Conservation (phyloP, 2,113 vertebrate genomes). For the Ailuropoda melanoleuca region DNA sequence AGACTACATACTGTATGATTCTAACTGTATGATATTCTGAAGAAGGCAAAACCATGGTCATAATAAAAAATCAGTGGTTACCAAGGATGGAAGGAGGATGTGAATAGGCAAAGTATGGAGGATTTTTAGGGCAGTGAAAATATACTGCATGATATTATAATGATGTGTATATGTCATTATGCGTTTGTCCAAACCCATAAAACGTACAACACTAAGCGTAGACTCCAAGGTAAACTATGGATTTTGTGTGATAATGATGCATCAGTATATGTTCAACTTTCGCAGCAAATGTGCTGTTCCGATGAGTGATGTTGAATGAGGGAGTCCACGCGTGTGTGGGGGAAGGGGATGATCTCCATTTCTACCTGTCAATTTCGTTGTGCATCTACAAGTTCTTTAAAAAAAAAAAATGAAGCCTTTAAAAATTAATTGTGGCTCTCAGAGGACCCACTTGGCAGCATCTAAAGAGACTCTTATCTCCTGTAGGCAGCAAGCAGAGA, state of each 20-base stretch:
- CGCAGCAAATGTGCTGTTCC: not conserved
- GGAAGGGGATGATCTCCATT: not conserved
- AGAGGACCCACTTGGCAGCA: not conserved
- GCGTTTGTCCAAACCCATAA: not conserved
- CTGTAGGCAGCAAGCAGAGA: not conserved
- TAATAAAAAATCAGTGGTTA: not conserved
- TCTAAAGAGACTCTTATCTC: not conserved
- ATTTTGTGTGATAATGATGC: not conserved
- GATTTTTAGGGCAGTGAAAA: not conserved
- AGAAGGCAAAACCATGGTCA: not conserved
- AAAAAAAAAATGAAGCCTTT: not conserved
- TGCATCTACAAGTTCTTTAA: not conserved
- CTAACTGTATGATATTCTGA: not conserved
- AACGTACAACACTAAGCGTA: not conserved
- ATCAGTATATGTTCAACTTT: not conserved
- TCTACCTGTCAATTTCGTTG: not conserved
- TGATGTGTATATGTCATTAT: not conserved
- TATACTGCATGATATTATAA: not conserved
- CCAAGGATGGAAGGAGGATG: not conserved
- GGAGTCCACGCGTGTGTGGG: not conserved
- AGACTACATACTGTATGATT: not conserved
- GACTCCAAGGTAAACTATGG: not conserved
- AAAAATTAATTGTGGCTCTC: not conserved
- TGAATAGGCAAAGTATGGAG: not conserved
- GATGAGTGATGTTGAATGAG: not conserved